Evolutionary conservation across 2,113 vertebrate species (phyloP).

Genomic region (Oncorhynchus nerka): DNA sequence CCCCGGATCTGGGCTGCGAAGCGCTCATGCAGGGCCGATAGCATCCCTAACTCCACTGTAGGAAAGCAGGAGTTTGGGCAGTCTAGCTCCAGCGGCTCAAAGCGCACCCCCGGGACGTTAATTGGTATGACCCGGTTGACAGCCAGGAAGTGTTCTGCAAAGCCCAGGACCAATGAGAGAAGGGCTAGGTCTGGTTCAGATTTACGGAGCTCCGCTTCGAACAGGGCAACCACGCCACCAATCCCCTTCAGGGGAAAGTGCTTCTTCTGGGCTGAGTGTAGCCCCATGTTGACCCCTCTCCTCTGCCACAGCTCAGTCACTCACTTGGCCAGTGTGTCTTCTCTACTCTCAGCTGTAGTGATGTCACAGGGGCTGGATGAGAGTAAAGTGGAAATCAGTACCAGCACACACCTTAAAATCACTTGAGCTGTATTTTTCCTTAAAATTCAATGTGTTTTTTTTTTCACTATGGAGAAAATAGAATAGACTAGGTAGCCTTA

Average conservation of each 20-base stretch:
- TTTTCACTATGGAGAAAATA: not conserved
- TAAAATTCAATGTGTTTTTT: not conserved
- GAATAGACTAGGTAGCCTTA: not conserved
- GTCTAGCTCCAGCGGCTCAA: conserved; percentile 82
- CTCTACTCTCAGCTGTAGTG: conserved; percentile 37
- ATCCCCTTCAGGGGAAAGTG: conserved; percentile 89
- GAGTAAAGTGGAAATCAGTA: not conserved
- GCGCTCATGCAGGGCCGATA: conserved; percentile 87
- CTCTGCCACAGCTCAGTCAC: not conserved
- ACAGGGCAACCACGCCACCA: conserved; percentile 84
- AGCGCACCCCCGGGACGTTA: conserved; percentile 86
- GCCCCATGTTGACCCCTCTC: conserved; percentile 75
- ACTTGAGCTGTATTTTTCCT: not conserved
- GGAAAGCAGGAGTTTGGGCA: conserved; percentile 86
- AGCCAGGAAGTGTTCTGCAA: conserved; percentile 92
- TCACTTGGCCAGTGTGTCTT: conserved; percentile 15
- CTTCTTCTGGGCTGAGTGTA: conserved; percentile 87
- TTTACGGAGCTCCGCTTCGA: conserved; percentile 82
- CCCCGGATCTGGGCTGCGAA: conserved; percentile 93
- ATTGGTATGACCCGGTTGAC: conserved; percentile 91
- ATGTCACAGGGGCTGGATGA: conserved; percentile 5
- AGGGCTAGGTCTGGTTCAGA: conserved; percentile 87
- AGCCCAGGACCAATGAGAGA: conserved; percentile 88
- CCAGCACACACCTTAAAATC: not conserved
- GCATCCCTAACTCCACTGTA: conserved; percentile 84